phyloP scores from a whole-genome alignment of 2,888 invertebrate genomes.

The Trissoscelio sp. region DNA sequence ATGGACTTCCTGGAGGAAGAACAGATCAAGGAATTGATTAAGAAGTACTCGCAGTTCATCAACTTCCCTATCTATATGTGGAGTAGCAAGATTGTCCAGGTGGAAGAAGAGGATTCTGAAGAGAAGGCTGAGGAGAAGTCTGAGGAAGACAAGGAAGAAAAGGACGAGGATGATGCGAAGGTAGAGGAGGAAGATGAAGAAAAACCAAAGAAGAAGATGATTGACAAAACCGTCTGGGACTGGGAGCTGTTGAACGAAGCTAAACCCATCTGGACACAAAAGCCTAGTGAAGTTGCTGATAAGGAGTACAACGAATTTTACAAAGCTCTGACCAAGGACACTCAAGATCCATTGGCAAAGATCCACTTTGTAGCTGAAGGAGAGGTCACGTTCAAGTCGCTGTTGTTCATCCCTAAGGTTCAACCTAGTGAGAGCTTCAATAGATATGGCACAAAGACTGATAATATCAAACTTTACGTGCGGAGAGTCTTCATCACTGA shows the following conservation, averaged over 20 bases:
- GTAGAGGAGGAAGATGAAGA: slow-evolving; percentile 85
- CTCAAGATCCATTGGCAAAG: slow-evolving; percentile 91
- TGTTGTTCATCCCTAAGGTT: slow-evolving; percentile 95
- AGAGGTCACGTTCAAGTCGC: slow-evolving; percentile 99
- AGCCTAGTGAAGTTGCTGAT: slow-evolving; percentile 92
- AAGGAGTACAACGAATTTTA: slow-evolving; percentile 98
- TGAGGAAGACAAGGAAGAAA: slow-evolving; percentile 84
- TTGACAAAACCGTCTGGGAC: slow-evolving; percentile 98
- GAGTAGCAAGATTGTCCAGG: slow-evolving; percentile 87
- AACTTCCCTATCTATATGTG: slow-evolving; percentile 99
- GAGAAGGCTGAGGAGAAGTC: slow-evolving; percentile 86
- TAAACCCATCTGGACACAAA: slow-evolving; percentile 99
- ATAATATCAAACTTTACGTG: slow-evolving; percentile 98
- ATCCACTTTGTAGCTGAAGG: slow-evolving; percentile 99
- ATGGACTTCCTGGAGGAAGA: slow-evolving; percentile 97
- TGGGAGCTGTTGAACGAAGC: slow-evolving; percentile 98
- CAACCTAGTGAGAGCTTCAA: slow-evolving; percentile 98
- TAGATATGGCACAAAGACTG: slow-evolving; percentile 96
- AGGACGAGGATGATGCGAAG: slow-evolving; percentile 76
- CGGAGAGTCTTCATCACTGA: slow-evolving; percentile 99
- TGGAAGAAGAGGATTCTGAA: slow-evolving; percentile 86
- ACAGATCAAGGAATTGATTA: slow-evolving; percentile 94
- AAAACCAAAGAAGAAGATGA: slow-evolving; percentile 92
- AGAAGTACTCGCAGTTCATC: slow-evolving; percentile 99
- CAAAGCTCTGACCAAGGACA: slow-evolving; percentile 96